Percentiles rank a stretch among this genome's conserved stretches.
These are phyloP conservation scores for Hedya salicella DNA, from an alignment of 2,888 invertebrate genomes.

Conservation along the genomic window DNA sequence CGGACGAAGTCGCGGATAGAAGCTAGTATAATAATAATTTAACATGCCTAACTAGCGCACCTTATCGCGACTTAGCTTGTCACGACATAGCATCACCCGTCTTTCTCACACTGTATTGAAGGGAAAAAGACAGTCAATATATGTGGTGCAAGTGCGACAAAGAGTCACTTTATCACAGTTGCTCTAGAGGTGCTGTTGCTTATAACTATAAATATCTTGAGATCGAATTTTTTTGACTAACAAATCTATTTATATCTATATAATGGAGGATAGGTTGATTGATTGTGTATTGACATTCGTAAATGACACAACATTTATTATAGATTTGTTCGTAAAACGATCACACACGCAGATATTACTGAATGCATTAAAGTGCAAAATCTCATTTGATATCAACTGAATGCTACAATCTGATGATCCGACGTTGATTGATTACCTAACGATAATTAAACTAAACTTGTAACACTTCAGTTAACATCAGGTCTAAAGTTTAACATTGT, in stretches of 20 bases:
- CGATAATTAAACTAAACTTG: conserved; percentile 37
- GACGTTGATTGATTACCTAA: conserved; percentile 35
- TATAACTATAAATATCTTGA: no score
- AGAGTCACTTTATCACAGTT: no score
- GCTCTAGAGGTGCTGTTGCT: no score
- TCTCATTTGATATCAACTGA: background rate
- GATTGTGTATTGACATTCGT: background rate
- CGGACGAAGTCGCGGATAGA: no score
- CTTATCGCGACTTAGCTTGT: no score
- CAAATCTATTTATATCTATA: background rate
- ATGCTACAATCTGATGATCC: background rate
- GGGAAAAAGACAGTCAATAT: no score
- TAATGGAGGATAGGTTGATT: background rate
- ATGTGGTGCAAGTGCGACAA: no score
- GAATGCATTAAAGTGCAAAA: background rate
- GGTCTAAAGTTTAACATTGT: conserved; percentile 34
- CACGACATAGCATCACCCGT: no score
- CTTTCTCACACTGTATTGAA: no score
- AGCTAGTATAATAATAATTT: no score
- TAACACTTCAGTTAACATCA: conserved; percentile 22
- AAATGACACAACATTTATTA: background rate
- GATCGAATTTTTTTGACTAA: background rate
- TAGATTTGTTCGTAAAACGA: background rate
- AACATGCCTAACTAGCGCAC: no score
- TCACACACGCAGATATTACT: background rate